Base-by-base conservation (phyloP, 2,888 invertebrate genomes). In the Aphodius granarius region DNA sequence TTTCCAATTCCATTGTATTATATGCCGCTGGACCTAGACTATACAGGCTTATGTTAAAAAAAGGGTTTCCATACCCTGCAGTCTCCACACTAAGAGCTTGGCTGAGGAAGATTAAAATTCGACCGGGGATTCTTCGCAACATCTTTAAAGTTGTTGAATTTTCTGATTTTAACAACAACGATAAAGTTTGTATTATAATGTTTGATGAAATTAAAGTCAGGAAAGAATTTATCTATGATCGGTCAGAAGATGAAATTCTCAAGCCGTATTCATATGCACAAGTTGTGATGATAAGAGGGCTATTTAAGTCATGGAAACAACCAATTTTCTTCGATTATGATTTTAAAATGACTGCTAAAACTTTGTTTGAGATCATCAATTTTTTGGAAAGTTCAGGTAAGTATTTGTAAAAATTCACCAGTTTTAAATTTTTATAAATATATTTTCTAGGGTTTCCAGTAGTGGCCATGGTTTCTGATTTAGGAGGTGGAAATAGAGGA, bases 291-390 rank as follows among this genome's bases (percentile, higher is more conserved):
- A 43, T 77, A 63, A 74, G 80, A 75, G 79, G 78, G 19, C 64
- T 81, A 43, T 76, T 77, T 74, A 21, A 73, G 15, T 78, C 77
- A 66, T 81, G 79, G 79, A 80, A 80, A 73, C 79, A 80, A 64
- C 78, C 78, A n/a, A 76, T 81, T 68, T 81, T 79, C 75, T 81
- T 75, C 74, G 74, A 79, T 65, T 82, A 77, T 76, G 80, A 82
- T 21, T 77, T 78, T 72, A 77, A 73, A 63, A 75, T 82, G 66
- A 79, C 74, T 3, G 80, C 80, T 74, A 70, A 76, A 19, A 72
- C 71, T 66, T 73, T 80, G 65, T 78, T 79, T 73, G 68, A 78
- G 70, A 77, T 80, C 19, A 78, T 80, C 62, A 75, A 72, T 22
- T 77, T 23, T 76, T 73, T 76, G 0, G 80, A 81, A 76, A 71